Base-by-base conservation (phyloP, 1,140 invertebrate genomes). In the Arctopsyche grandis region DNA sequence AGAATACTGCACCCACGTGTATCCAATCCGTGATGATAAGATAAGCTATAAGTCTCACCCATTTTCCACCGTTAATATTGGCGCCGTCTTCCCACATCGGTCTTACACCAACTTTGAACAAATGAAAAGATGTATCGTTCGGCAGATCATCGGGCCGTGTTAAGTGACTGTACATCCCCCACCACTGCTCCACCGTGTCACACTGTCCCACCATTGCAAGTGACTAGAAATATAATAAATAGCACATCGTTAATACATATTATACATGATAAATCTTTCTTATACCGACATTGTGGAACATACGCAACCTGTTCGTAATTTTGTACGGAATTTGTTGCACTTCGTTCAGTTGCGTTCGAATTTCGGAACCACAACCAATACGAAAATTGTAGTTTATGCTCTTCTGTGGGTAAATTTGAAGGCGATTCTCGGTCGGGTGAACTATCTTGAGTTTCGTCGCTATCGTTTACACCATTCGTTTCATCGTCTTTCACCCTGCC, bases 51-150 rank as follows among this genome's bases (percentile, higher is more conserved):
- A 38, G 29, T 52, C 3, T 56, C 83, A 99, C 96, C 97, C 97
- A 99, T 90, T 99, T 99, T 16, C 98, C 98, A 58, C 98, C 98
- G 88, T 94, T 94, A 84, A 94, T 93, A 89, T 99, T 99, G 26
- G 96, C 95, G 80, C 93, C 92, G 89, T 99, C 97, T 89, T 99
- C 98, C 97, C 97, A 99, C 95, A 99, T 98, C 29, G 98, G 98
- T 89, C 97, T 96, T 81, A 99, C 98, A 80, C 98, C 98, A 84
- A 98, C 93, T 91, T 99, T 99, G 86, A 99, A 99, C 26, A 99
- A 90, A 89, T 99, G 98, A 86, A 99, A 95, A 89, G 99, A 98
- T 84, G 95, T 95, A 84, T 97, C 95, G 26, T 95, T 94, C 66
- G 94, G 92, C 79, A 99, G 90, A 83, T 99, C 95, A 56, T 93